These are phyloP conservation scores for Coelinius sp. DNA, from an alignment of 2,888 invertebrate species.

Conservation along the genomic window DNA sequence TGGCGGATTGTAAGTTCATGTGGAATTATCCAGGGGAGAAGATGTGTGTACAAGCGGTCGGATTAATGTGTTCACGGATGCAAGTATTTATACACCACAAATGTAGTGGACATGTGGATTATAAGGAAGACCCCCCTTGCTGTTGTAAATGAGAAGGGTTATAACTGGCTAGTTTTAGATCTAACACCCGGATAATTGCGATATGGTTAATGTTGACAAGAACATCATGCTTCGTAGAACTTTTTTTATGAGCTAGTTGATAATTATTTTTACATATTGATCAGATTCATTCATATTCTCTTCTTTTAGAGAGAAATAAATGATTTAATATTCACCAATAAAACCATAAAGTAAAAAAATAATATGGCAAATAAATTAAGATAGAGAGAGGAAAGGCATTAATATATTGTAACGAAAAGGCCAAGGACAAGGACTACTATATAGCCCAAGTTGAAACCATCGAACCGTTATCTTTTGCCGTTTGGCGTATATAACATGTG, in stretches of 20 bases:
- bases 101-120: neutral
- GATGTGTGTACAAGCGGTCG: slow-evolving; percentile 3
- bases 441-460: slow-evolving; percentile 4
- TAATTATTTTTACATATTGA: neutral
- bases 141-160: neutral
- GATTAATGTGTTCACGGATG: slow-evolving; percentile 22
- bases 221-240: slow-evolving; percentile 12
- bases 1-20: neutral
- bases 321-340: no score
- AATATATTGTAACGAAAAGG: slow-evolving; percentile 11
- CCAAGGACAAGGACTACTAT: slow-evolving; percentile 26
- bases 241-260: neutral
- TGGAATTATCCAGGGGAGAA: slow-evolving; percentile 4
- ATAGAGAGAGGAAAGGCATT: neutral
- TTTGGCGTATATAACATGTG: slow-evolving; percentile 20
- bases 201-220: slow-evolving; percentile 12
- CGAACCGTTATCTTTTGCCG: slow-evolving; percentile 16
- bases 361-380: no score
- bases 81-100: slow-evolving; percentile 13
- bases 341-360: neutral
- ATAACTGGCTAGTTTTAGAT: neutral
- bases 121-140: slow-evolving; percentile 3
- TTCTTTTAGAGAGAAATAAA: no score
- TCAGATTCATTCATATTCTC: no score
- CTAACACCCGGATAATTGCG: slow-evolving; percentile 10